Evolutionary conservation across 1,140 invertebrate genomes (phyloP).

Genomic region (Batillaria attramentaria): DNA sequence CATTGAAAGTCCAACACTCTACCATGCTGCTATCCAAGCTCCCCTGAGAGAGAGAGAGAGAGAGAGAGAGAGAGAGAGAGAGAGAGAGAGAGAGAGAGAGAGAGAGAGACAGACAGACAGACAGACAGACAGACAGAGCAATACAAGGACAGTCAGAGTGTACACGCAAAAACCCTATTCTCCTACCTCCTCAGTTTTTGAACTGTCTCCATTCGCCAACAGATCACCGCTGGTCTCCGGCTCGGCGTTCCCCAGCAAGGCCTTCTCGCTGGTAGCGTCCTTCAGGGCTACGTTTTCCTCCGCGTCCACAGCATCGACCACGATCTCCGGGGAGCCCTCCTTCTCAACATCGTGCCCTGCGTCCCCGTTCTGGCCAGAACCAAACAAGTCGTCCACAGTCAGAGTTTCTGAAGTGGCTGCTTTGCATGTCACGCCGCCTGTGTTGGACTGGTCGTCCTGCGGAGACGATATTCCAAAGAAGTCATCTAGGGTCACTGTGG

Average conservation of each 20-base stretch:
- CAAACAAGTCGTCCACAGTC: too few species aligned
- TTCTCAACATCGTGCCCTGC: too few species aligned
- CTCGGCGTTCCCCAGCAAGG: not conserved
- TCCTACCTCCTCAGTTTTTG: constrained; percentile 3
- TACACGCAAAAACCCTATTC: too few species aligned
- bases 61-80: not conserved
- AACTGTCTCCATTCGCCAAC: not conserved
- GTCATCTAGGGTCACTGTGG: too few species aligned
- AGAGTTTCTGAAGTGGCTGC: too few species aligned
- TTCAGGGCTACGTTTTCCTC: constrained; percentile 24
- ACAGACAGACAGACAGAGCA: not conserved
- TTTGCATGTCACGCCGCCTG: too few species aligned
- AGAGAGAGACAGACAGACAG: not conserved
- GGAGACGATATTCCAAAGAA: not conserved
- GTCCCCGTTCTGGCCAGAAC: too few species aligned
- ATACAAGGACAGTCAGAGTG: not conserved
- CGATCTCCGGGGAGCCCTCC: constrained; percentile 12
- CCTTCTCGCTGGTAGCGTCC: constrained; percentile 23
- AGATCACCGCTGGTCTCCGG: not conserved
- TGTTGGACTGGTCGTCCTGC: too few species aligned
- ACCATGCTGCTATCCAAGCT: too few species aligned
- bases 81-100: constrained; percentile 5
- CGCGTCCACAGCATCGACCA: not conserved
- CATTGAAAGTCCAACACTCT: too few species aligned
- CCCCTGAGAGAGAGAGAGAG: too few species aligned